These are phyloP conservation scores for Temnothorax ravouxi DNA, from an alignment of 2,888 invertebrate species.

Conservation along the genomic window DNA sequence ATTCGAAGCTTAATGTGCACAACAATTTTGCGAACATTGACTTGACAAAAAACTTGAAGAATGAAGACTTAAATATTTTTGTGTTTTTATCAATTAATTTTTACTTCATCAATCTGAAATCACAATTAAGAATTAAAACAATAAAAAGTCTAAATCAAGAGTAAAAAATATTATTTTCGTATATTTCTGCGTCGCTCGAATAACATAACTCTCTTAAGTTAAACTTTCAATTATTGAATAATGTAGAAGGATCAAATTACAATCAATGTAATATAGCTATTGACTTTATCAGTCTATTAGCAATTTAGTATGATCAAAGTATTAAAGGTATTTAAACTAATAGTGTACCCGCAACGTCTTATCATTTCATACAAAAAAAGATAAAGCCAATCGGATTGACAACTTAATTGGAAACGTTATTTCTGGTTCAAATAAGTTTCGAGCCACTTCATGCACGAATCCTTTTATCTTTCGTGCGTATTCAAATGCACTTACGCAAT, in stretches of 20 bases:
- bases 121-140: not conserved
- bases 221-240: not conserved
- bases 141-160: not conserved
- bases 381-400: not conserved
- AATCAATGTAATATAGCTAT: not conserved
- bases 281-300: not conserved
- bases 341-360: not conserved
- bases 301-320: not conserved
- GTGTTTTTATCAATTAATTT: not conserved
- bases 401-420: slow-evolving; percentile 13
- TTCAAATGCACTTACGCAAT: not conserved
- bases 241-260: not conserved
- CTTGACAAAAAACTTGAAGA: not conserved
- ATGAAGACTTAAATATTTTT: not conserved
- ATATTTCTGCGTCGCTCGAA: not conserved
- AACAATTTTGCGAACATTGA: not conserved
- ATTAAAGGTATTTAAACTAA: slow-evolving; percentile 3
- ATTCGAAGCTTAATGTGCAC: not conserved
- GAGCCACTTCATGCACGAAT: not conserved
- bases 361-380: not conserved
- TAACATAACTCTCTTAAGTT: not conserved
- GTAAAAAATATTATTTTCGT: not conserved
- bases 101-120: not conserved
- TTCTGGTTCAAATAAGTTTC: not conserved
- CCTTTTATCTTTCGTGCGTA: not conserved